phyloP scores from a whole-genome alignment of 2,113 vertebrate genomes.

The cat (Felis catus) region F.catus_Fca126_mat1.0 CM031412.1:82463501-82464000 shows the following conservation, averaged over 20 bases:
- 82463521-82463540: background rate
- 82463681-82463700: background rate
- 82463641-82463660: background rate
- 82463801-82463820: background rate
- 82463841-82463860: background rate
- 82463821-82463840: background rate
- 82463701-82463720: background rate
- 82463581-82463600: background rate
- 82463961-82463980: too few relatives aligned
- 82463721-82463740: background rate
- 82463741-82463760: background rate
- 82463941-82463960: too few relatives aligned
- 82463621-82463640: background rate
- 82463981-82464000: too few relatives aligned
- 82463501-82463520: background rate
- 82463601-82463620: too few relatives aligned
- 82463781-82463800: fast-evolving
- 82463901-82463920: background rate
- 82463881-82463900: background rate
- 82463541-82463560: background rate
- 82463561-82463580: background rate
- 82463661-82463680: background rate
- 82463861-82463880: background rate
- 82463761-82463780: fast-evolving
- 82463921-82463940: background rate